Base-by-base conservation (phyloP, 2,797 vertebrate species). In the Lutjanus argentimaculatus region DNA sequence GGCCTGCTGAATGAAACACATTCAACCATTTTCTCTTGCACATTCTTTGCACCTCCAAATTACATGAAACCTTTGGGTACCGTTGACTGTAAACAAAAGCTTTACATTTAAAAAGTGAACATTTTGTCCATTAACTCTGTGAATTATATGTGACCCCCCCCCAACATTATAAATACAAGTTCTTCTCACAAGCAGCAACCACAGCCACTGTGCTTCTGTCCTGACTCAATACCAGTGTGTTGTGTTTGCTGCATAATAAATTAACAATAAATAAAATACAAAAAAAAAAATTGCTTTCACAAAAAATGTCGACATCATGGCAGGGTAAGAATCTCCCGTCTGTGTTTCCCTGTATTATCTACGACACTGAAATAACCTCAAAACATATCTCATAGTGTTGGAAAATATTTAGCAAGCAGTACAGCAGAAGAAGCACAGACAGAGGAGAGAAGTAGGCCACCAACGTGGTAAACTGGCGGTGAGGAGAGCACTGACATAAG, bases 181-280 rank as follows among this genome's bases (percentile, higher is more conserved):
- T 79, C 30, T 53, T 63, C 46, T 65, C 21, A 74, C 53, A 57
- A 72, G 58, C 66, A 84, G 71, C 62, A 65, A 61, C 72, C 64
- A 72, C 71, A 68, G 64, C 43, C 51, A 69, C 73, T 19, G 48
- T 64, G 51, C 19, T 21, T 66, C 30, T 46, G 16, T 82, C 56
- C 19, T 8, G 21, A 51, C 43, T 62, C 17, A 71, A 21, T 40
- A 79, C 53, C 64, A 80, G 74, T 66, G 67, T 77, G 30, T 57
- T 79, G 74, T 64, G 79, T 87, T 80, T 67, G 64, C 65, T 57
- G 46, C 74, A 68, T 21, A 92, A 94, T 94, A 94, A 92, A 88
- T 94, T 89, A 94, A 87, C 62, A 94, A 93, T 94, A 93, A 95
- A 93, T 92, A 88, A 90, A 94, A 86, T 68, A 86, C 42, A 73